Evolutionary conservation across 2,113 vertebrate genomes (phyloP).

Genomic region (Puma concolor): DNA sequence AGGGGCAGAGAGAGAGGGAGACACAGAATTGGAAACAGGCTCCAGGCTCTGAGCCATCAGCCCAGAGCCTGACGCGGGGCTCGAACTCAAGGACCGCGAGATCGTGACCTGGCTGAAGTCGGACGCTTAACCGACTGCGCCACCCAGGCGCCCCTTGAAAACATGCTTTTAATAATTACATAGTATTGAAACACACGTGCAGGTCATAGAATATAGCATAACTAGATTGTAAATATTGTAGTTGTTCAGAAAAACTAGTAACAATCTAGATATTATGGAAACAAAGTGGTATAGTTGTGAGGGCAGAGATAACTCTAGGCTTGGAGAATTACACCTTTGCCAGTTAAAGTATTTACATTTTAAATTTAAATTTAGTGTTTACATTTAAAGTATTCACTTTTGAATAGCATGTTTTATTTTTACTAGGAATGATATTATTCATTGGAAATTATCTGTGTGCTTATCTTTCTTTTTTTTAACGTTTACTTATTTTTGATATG

Average conservation of each 20-base stretch:
- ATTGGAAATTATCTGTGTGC: neutral
- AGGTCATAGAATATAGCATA: neutral
- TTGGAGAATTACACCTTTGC: neutral
- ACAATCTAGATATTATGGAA: neutral
- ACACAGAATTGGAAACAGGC: too few species aligned
- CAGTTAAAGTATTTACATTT: neutral
- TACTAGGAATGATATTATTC: neutral
- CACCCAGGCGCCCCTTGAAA: too few species aligned
- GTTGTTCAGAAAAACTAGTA: neutral
- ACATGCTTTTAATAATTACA: neutral
- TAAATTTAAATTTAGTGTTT: too few species aligned
- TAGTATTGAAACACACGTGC: neutral
- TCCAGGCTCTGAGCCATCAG: too few species aligned
- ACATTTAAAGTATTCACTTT: neutral
- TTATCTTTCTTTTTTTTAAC: neutral
- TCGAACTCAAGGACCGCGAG: too few species aligned
- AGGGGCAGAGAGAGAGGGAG: too few species aligned
- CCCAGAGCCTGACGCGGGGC: too few species aligned
- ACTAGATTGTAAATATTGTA: neutral
- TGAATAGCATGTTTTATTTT: neutral
- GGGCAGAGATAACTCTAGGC: neutral
- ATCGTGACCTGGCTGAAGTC: too few species aligned
- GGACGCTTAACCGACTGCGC: too few species aligned
- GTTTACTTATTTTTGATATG: too few species aligned
- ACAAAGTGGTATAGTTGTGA: neutral